Percentiles rank a stretch among this genome's conserved stretches.
These are phyloP conservation scores for Diadegma fenestrale DNA, from an alignment of 2,888 invertebrate genomes.

Conservation along the genomic window DNA sequence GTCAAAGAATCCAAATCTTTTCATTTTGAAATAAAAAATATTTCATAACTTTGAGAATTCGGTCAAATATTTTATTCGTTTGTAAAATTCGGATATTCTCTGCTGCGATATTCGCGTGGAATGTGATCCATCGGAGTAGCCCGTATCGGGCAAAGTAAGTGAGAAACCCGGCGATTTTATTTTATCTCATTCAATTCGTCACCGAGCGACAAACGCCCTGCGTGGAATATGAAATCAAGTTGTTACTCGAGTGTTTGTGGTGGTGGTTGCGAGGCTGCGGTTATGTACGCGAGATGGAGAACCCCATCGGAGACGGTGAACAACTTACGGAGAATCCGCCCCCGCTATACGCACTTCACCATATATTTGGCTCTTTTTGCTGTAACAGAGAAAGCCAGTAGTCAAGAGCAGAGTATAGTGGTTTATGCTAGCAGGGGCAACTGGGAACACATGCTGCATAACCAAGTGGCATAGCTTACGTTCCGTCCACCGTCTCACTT, in stretches of 20 bases:
- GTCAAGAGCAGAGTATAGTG: constrained; percentile 68
- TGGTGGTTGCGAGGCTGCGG: constrained; percentile 22
- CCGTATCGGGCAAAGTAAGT: constrained; percentile 49
- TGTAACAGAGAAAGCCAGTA: constrained; percentile 53
- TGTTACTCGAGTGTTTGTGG: constrained; percentile 71
- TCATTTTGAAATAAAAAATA: too few species aligned
- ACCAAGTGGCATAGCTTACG: constrained; percentile 75
- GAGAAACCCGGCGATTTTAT: constrained; percentile 78
- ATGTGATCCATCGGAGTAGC: background rate
- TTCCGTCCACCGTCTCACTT: constrained; percentile 33
- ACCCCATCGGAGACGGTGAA: constrained; percentile 54
- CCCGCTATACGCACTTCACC: constrained; percentile 42
- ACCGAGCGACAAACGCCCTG: constrained; percentile 77
- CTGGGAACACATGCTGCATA: constrained; percentile 77
- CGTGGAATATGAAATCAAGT: constrained; percentile 83
- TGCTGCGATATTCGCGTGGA: background rate
- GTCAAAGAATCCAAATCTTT: too few species aligned
- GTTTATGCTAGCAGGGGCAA: constrained; percentile 76
- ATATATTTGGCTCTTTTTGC: constrained; percentile 39
- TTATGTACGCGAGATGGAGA: constrained; percentile 35
- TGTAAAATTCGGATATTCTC: constrained; percentile 25
- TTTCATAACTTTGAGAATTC: too few species aligned
- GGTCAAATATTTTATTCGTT: background rate
- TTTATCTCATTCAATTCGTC: constrained; percentile 83
- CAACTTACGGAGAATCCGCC: constrained; percentile 61